Percentiles rank a stretch among this genome's conserved stretches.
Evolutionary conservation across 1,140 invertebrate genomes (phyloP).

Genomic region (Tenebrio molitor): DNA sequence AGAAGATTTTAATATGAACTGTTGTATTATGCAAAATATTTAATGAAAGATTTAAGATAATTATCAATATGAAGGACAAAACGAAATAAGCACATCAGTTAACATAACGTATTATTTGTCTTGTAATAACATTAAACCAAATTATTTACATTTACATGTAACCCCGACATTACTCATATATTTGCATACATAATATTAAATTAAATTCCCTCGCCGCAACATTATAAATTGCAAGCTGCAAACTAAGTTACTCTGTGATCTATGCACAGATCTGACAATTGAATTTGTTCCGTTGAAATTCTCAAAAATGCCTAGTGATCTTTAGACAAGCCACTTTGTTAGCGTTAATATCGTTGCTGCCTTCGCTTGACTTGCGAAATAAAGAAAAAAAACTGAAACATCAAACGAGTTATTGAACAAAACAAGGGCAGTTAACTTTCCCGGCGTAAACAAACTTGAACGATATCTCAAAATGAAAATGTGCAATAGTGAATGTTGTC

Average conservation of each 20-base stretch:
- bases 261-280: slow-evolving; percentile 32
- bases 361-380: slow-evolving; percentile 24
- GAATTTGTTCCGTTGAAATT: slow-evolving; percentile 14
- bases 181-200: slow-evolving; percentile 40
- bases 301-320: slow-evolving; percentile 18
- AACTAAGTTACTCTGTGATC: slow-evolving; percentile 38
- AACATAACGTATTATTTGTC: slow-evolving; percentile 26
- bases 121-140: slow-evolving; percentile 26
- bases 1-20: too few species aligned
- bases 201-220: slow-evolving; percentile 32
- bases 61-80: not conserved
- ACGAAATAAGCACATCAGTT: slow-evolving; percentile 15
- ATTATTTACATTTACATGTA: slow-evolving; percentile 41
- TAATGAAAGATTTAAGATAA: too few species aligned
- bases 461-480: too few species aligned
- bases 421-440: slow-evolving; percentile 2
- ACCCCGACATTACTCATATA: slow-evolving; percentile 37
- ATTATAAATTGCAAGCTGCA: slow-evolving; percentile 38
- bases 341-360: slow-evolving; percentile 23
- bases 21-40: too few species aligned
- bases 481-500: not conserved
- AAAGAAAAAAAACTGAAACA: slow-evolving; percentile 22
- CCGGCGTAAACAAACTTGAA: too few species aligned
- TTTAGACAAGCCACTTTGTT: slow-evolving; percentile 4
- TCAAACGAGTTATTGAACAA: slow-evolving; percentile 18